These are phyloP conservation scores for Margaritifera margaritifera DNA, from an alignment of 2,888 invertebrate genomes.

Conservation along the genomic window DNA sequence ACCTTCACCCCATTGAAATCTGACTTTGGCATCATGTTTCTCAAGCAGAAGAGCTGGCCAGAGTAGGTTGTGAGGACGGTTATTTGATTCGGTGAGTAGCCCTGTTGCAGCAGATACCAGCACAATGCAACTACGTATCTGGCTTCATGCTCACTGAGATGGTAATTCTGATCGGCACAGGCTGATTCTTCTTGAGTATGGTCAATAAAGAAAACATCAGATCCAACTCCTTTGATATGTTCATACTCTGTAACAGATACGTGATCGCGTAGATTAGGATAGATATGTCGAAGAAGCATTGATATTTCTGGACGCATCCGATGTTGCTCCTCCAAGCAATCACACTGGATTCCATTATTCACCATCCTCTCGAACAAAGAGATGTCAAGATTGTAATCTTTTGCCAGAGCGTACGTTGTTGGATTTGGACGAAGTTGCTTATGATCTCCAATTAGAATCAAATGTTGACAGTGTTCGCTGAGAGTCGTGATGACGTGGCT, in stretches of 20 bases:
- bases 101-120: slow-evolving; percentile 61
- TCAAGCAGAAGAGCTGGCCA: slow-evolving; percentile 59
- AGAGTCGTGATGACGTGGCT: slow-evolving; percentile 86
- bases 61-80: slow-evolving; percentile 68
- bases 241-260: slow-evolving; percentile 47
- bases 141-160: slow-evolving; percentile 63
- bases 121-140: slow-evolving; percentile 54
- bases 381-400: slow-evolving; percentile 81
- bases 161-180: slow-evolving; percentile 58
- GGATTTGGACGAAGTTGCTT: slow-evolving; percentile 85
- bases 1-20: slow-evolving; percentile 54
- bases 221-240: slow-evolving; percentile 51
- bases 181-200: slow-evolving; percentile 53
- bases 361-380: slow-evolving; percentile 89
- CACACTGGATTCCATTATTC: slow-evolving; percentile 78
- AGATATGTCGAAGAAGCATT: slow-evolving; percentile 54
- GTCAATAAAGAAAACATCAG: slow-evolving; percentile 61
- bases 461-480: slow-evolving; percentile 83
- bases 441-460: slow-evolving; percentile 89
- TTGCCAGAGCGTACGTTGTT: slow-evolving; percentile 81
- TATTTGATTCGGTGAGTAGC: slow-evolving; percentile 56
- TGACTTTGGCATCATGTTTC: slow-evolving; percentile 52
- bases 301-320: slow-evolving; percentile 70
- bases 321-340: slow-evolving; percentile 79
- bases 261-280: slow-evolving; percentile 47